These are phyloP conservation scores for Proteles cristata DNA, from an alignment of 2,113 vertebrate genomes.

Conservation along the genomic window DNA sequence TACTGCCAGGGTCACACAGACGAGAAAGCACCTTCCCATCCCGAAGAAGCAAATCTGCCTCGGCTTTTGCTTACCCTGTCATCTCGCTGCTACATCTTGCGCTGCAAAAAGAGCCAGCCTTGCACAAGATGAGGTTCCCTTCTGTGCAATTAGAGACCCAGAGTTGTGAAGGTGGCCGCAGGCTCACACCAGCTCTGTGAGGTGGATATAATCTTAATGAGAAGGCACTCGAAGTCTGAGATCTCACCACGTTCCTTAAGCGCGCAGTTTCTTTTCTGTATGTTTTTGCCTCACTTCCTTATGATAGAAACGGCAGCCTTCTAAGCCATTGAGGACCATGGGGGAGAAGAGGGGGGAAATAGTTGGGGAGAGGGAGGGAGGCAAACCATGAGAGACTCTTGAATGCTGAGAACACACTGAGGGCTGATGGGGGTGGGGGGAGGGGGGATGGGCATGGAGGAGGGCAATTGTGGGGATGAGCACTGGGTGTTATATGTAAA, in stretches of 20 bases:
- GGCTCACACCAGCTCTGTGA: background rate
- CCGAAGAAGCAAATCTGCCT: background rate
- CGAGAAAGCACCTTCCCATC: background rate
- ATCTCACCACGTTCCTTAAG: background rate
- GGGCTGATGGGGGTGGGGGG: no score
- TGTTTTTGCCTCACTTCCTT: background rate
- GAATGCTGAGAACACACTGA: no score
- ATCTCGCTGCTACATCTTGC: background rate
- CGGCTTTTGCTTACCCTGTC: background rate
- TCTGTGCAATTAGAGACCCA: background rate
- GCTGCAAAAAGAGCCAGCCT: conserved; percentile 33
- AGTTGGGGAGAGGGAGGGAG: no score
- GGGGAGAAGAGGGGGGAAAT: no score
- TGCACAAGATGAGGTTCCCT: conserved; percentile 13
- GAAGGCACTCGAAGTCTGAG: background rate
- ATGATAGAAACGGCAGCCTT: conserved; percentile 32
- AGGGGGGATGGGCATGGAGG: no score
- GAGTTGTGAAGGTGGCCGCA: background rate
- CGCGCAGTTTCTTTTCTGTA: background rate
- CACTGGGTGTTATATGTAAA: no score
- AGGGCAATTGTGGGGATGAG: no score
- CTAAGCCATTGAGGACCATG: background rate
- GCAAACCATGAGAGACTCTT: no score
- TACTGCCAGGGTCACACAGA: background rate
- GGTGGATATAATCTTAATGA: background rate